phyloP scores from a whole-genome alignment of 2,797 vertebrate species.

The Lacerta agilis region DNA sequence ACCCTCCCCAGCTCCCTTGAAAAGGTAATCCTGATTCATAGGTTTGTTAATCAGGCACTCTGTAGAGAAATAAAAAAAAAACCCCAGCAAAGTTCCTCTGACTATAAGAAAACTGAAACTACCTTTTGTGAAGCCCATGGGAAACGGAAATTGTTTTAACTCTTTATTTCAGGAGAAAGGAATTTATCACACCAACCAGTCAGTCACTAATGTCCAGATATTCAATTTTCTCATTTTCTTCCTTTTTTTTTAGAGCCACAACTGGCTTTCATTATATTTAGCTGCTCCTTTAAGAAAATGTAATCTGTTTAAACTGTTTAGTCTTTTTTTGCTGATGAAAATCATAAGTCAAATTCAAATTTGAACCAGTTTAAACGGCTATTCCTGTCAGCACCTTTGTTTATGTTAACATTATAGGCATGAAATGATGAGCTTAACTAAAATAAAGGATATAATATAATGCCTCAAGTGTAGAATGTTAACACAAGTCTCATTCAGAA shows the following conservation, averaged over 20 bases:
- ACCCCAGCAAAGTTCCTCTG: conserved; percentile 32
- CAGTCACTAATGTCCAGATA: conserved; percentile 69
- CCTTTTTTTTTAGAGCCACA: conserved; percentile 21
- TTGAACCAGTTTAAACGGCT: conserved; percentile 74
- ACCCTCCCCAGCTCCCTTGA: neutral
- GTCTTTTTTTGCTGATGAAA: conserved; percentile 83
- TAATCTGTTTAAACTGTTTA: conserved; percentile 85
- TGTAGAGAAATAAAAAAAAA: conserved; percentile 26
- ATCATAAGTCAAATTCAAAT: conserved; percentile 80
- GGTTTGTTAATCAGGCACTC: conserved; percentile 51
- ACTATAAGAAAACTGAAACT: conserved; percentile 69
- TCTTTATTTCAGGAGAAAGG: conserved; percentile 71
- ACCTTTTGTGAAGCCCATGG: conserved; percentile 58
- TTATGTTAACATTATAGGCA: conserved; percentile 79
- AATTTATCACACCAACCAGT: conserved; percentile 72
- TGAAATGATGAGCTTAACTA: conserved; percentile 72
- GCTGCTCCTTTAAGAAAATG: conserved; percentile 83
- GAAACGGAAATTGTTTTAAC: conserved; percentile 71
- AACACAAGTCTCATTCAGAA: conserved; percentile 60
- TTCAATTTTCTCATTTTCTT: conserved; percentile 61
- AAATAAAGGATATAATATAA: conserved; percentile 73
- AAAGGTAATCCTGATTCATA: conserved; percentile 25
- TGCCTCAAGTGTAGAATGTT: conserved; percentile 72
- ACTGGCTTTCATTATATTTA: conserved; percentile 82
- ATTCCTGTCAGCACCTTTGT: conserved; percentile 82